Base-by-base conservation (phyloP, 1,140 invertebrate genomes). In the Cherax destructor region DNA sequence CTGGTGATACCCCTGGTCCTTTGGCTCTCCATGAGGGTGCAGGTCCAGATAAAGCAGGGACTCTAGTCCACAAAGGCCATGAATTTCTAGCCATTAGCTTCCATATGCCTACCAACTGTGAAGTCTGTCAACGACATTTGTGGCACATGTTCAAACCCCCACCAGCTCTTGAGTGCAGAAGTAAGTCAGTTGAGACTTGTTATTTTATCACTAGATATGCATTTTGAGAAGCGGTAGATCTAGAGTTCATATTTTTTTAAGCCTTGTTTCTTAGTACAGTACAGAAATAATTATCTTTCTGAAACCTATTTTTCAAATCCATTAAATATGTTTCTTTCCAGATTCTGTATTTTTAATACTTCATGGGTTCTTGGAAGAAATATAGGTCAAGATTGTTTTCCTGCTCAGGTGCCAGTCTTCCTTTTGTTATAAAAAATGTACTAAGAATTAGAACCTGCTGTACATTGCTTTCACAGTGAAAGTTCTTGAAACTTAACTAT, bases 141-240 rank as follows among this genome's bases (percentile, higher is more conserved):
- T 99, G 98, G 98, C 97, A 99, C 94, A 98, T 99, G 96, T 97
- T 99, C 94, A 96, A 98, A 94, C 99, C 99, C 89, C 99, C 99
- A 79, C 97, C 98, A 92, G 99, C 99, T 83, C 96, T 99, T 91
- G 99, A 99, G 95, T 99, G 99, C 95, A 96, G 98, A 96, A 95
- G 98, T 98, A 95, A 96, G 96, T 96, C 24, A 9, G 4, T 30
- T 24, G 30, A 41, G 30, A 41, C 30, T 41, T 41, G 30, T 41
- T 41, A 41, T 41, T 41, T 41, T 41, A 41, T 41, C 30, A 41
- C 30, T 41, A 41, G 30, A 41, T 30, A 5, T 74, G 69, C 11
- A 74, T 74, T 7, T 74, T 7, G 30, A 30, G n/a, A 30, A 18
- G 6, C 4, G 24, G 24, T 74, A 9, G 13, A 21, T 69, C 21